phyloP scores from a whole-genome alignment of 2,113 vertebrate species.

The Plecturocebus donacophilus region DNA sequence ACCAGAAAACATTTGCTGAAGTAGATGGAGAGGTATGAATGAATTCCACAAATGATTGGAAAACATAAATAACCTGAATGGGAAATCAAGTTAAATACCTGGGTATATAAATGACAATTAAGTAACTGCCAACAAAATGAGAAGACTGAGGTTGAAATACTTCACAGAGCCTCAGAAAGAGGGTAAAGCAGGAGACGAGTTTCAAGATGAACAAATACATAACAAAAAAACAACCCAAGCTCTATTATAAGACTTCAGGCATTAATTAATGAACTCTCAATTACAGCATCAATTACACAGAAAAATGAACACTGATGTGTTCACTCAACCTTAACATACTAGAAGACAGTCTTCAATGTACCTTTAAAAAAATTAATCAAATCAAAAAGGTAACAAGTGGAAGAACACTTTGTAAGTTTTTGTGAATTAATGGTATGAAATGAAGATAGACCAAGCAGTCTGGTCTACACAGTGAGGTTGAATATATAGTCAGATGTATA shows the following conservation, averaged over 20 bases:
- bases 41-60: not conserved
- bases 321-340: not conserved
- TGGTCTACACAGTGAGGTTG: not conserved
- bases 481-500: not conserved
- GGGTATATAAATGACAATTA: not conserved
- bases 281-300: not conserved
- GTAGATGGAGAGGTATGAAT: not conserved
- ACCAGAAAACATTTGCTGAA: not conserved
- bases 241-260: not conserved
- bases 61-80: not conserved
- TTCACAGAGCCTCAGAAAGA: not conserved
- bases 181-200: not conserved
- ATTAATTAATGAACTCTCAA: not conserved
- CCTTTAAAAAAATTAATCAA: not conserved
- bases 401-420: not conserved
- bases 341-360: not conserved
- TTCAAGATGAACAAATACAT: not conserved
- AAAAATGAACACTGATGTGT: not conserved
- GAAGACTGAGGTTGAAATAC: not conserved
- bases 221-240: not conserved
- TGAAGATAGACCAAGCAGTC: not conserved
- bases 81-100: not conserved
- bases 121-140: not conserved
- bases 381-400: not conserved
- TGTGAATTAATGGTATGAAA: constrained; percentile 25